phyloP scores from a whole-genome alignment of 2,113 vertebrate genomes.

The Psilopsiagon aurifrons region DNA sequence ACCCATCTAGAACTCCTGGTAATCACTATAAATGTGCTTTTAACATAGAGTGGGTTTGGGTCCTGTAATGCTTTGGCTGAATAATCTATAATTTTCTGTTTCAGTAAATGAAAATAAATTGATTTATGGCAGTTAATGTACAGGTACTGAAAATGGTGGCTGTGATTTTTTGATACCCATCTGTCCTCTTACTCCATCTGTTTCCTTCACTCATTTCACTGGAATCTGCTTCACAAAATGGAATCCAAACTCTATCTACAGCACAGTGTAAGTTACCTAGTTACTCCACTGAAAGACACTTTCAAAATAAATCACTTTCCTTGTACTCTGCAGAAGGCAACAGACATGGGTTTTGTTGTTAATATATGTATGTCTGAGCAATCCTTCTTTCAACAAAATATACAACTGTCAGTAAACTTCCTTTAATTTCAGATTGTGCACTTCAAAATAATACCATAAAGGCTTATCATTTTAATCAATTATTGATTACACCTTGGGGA shows the following conservation, averaged over 20 bases:
- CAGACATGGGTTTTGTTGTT: slow-evolving; percentile 65
- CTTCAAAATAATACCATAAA: slow-evolving; percentile 31
- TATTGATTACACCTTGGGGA: slow-evolving; percentile 29
- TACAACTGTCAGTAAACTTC: slow-evolving; percentile 21
- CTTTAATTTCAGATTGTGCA: slow-evolving; percentile 60
- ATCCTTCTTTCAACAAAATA: slow-evolving; percentile 37
- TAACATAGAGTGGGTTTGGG: neutral
- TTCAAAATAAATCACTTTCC: slow-evolving; percentile 70
- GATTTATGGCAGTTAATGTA: slow-evolving; percentile 41
- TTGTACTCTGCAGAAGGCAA: slow-evolving; percentile 55
- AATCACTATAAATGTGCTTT: neutral
- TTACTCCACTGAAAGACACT: slow-evolving; percentile 48
- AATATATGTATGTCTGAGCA: slow-evolving; percentile 10
- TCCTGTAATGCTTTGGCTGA: neutral
- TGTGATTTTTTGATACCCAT: slow-evolving; percentile 36
- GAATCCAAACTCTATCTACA: slow-evolving; percentile 63
- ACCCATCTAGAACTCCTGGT: neutral
- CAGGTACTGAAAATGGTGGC: neutral
- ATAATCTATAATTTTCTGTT: neutral
- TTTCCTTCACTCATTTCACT: slow-evolving; percentile 74
- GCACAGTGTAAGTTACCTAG: slow-evolving; percentile 51
- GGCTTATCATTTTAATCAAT: slow-evolving; percentile 46
- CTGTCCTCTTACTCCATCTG: slow-evolving; percentile 65
- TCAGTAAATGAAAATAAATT: slow-evolving; percentile 37
- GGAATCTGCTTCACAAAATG: slow-evolving; percentile 64